These are phyloP conservation scores for Trididemnum miniatum DNA, from an alignment of 23 tunicate genomes.

Conservation along the genomic window DNA sequence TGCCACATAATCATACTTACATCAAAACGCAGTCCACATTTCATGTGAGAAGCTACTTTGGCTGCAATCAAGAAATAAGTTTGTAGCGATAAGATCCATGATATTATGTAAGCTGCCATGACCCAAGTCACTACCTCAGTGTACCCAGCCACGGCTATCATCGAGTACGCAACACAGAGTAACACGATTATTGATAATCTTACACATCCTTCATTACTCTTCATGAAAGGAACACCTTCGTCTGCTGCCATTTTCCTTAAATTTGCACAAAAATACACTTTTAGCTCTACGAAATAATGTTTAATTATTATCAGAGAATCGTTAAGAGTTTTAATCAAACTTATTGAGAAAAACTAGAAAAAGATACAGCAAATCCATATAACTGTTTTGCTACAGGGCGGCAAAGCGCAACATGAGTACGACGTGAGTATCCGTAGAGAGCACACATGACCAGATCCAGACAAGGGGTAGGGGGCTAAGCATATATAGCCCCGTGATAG, in stretches of 20 bases:
- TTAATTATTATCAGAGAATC: no score
- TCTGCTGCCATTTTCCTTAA: slow-evolving; percentile 1
- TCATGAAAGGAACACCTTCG: slow-evolving; percentile 57
- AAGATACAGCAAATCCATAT: no score
- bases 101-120: slow-evolving; percentile 70
- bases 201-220: slow-evolving; percentile 68
- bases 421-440: no score
- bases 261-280: not conserved
- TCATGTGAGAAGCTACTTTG: slow-evolving; percentile 54
- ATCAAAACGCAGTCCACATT: slow-evolving; percentile 72
- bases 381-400: no score
- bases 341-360: no score
- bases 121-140: slow-evolving; percentile 66
- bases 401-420: no score
- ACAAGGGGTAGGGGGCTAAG: no score
- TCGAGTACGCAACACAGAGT: slow-evolving; percentile 45
- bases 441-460: no score
- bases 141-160: slow-evolving; percentile 53
- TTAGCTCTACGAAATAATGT: no score
- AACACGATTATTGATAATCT: slow-evolving; percentile 48
- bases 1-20: slow-evolving; percentile 38
- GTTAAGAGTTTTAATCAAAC: no score
- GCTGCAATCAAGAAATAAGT: slow-evolving; percentile 66
- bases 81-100: slow-evolving; percentile 54
- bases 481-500: no score